Evolutionary conservation across 2,113 vertebrate species (phyloP).

Genomic region (Aix galericulata): DNA sequence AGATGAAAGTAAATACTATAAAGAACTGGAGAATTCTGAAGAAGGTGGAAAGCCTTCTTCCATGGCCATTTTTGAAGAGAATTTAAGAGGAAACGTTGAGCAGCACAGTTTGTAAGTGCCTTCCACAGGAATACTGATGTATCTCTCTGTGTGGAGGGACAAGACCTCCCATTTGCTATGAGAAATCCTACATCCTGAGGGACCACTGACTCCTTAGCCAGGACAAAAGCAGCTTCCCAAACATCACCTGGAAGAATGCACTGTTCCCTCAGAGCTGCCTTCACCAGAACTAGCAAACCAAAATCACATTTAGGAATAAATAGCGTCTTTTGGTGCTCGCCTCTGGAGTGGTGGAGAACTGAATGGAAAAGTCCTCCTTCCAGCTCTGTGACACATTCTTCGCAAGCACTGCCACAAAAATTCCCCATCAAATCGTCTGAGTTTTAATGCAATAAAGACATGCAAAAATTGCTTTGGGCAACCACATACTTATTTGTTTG

Average conservation of each 20-base stretch:
- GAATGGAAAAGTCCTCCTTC: background rate
- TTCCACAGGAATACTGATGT: background rate
- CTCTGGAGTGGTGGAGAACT: background rate
- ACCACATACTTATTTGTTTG: background rate
- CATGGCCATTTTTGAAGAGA: background rate
- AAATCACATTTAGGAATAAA: background rate
- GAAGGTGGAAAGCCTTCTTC: background rate
- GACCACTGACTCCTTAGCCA: background rate
- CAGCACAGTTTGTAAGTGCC: background rate
- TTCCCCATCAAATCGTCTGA: background rate
- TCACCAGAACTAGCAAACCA: background rate
- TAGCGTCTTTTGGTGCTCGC: background rate
- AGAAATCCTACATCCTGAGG: background rate
- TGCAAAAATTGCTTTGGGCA: background rate
- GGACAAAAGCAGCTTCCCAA: background rate
- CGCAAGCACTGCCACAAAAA: background rate
- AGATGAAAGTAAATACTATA: background rate
- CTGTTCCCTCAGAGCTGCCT: background rate
- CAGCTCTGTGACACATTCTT: background rate
- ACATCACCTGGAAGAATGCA: background rate
- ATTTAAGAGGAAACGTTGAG: background rate
- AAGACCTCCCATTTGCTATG: background rate
- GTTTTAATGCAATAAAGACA: background rate
- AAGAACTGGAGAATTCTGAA: background rate
- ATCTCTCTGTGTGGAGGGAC: background rate